Evolutionary conservation across 2,888 invertebrate genomes (phyloP), one percentile per base, ranked within the genome.

Genomic region (Timandra comae): DNA sequence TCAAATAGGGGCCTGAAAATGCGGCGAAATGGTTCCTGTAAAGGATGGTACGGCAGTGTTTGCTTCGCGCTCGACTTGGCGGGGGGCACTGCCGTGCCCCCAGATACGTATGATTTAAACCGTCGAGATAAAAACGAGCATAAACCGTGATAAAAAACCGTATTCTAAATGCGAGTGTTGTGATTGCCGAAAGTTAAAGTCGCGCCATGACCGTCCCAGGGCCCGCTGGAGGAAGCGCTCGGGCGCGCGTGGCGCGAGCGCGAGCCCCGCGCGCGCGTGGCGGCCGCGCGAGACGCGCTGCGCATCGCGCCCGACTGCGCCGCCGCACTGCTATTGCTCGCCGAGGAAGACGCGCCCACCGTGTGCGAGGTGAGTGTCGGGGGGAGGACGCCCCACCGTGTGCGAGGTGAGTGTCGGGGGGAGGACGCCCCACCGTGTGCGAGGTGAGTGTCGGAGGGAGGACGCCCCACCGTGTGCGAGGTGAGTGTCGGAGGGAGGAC

Each of bases 281-380:
- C 95, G 95, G 56, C 61, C 6, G 97, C 97, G 0, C 92, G 93
- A 50, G 93, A 90, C 56, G 97, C 97, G 0, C 81, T 97, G 6
- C 94, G 94, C 56, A 91, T 91, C 50, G 95, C 95, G 68, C 87
- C 94, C 0, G 97, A 97, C 70, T 98, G 98, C 86, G 96, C 97
- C 0, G 93, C 98, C 12, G 98, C 99, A 11, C 92, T 97, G 64
- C 96, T 99, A 60, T 86, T 99, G 49, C 84, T 99, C 22, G 98
- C 98, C 2, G 99, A 99, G 81, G 99, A 99, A 79, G 98, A 98
- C 75, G 94, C 97, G 19, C 93, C 95, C 40, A 97, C 96, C 10
- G 97, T 99, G 43, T 68, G 91, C 4, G 98, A 98, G 70, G 65
- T 58, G 69, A 70, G 52, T 56, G 70, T 31, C 53, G 63, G 42